Base-by-base conservation (phyloP, 2,797 vertebrate genomes). In the Lepilemur ruficaudatus region DNA sequence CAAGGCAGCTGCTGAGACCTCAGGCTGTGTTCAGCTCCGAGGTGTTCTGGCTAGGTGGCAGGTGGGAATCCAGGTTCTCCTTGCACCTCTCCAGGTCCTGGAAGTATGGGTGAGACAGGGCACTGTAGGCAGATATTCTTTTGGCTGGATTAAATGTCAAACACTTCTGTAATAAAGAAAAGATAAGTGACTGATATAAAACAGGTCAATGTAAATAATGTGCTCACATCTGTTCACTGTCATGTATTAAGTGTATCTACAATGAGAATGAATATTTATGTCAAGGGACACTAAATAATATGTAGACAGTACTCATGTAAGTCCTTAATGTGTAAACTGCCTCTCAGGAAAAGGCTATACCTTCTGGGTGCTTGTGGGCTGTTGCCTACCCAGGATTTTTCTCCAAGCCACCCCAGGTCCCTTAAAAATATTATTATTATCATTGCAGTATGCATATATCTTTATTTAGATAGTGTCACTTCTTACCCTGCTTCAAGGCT, bases 81-180 rank as follows among this genome's bases (percentile, higher is more conserved):
- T 99, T 99, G 98, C 98, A 98, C 97, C 99, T 99, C 98, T 99
- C 99, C 98, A 99, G 98, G 46, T 99, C 99, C 70, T 99, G 99
- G 98, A 99, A 99, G 98, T 99, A 99, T 0, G 99, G 98, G 97
- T 99, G 99, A 98, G 99, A 99, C 96, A 99, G 98, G n/a, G 99
- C 99, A 91, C 99, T 98, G 46, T 99, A 99, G 38, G 99, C 99
- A 0, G 99, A 99, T 99, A 99, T 99, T 98, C 99, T 99, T 98
- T 99, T 99, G 98, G 99, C 99, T 91, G 99, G 99, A 97, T 99
- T 99, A 98, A 99, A 99, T 0, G 99, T 99, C 96, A 99, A 98
- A 98, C 99, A 99, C 99, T 99, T 99, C 99, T 99, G 99, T 84
- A 98, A 91, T 89, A 63, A 97, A 80, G 95, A 94, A 98, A 95